These are phyloP conservation scores for Drosophila dives DNA, from an alignment of 2,888 invertebrate species.

Conservation along the genomic window DNA sequence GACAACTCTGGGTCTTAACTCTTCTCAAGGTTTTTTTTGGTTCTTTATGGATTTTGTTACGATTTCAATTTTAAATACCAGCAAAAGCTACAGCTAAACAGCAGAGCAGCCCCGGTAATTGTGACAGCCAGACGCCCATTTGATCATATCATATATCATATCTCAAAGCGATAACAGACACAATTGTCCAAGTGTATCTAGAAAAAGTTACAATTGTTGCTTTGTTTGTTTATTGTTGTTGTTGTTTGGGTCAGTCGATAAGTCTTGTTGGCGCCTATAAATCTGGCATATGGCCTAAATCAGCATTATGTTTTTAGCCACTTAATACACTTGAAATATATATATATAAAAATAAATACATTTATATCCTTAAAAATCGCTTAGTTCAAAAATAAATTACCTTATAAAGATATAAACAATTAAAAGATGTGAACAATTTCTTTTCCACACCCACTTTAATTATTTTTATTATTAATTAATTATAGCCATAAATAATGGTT, in stretches of 20 bases:
- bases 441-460: neutral
- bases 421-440: neutral
- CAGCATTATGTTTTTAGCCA: neutral
- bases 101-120: slow-evolving; percentile 22
- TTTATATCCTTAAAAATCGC: neutral
- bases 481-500: slow-evolving; percentile 21
- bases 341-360: no score
- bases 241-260: slow-evolving; percentile 42
- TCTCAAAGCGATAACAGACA: slow-evolving; percentile 19
- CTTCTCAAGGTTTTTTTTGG: slow-evolving; percentile 16
- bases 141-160: slow-evolving; percentile 57
- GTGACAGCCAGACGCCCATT: slow-evolving; percentile 34
- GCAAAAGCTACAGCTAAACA: slow-evolving; percentile 13
- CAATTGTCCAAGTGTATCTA: slow-evolving; percentile 27
- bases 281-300: slow-evolving; percentile 28
- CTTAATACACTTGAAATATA: neutral
- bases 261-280: slow-evolving; percentile 42
- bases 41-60: slow-evolving; percentile 17
- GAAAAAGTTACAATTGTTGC: slow-evolving; percentile 2
- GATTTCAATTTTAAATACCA: slow-evolving; percentile 45
- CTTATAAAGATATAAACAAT: neutral
- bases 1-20: slow-evolving; percentile 36
- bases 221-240: slow-evolving; percentile 13
- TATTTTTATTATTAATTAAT: slow-evolving; percentile 1
- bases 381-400: neutral